These are phyloP conservation scores for Cheilosia urbana DNA, from an alignment of 2,888 invertebrate genomes.

Conservation along the genomic window DNA sequence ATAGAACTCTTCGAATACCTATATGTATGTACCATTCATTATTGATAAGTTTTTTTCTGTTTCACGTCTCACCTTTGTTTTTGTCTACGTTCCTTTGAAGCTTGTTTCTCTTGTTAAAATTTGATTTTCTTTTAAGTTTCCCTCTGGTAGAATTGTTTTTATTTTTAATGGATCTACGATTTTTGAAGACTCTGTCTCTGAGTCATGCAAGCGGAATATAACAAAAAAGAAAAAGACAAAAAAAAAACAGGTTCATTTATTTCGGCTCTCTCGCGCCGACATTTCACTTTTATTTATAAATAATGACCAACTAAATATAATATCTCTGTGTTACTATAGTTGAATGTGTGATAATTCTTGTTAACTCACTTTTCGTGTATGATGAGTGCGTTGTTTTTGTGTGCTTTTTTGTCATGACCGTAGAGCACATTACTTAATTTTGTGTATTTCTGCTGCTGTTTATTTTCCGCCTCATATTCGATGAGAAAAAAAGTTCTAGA, in stretches of 20 bases:
- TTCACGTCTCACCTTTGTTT: slow-evolving; percentile 14
- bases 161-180: slow-evolving; percentile 12
- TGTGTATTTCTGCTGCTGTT: neutral
- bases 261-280: slow-evolving; percentile 8
- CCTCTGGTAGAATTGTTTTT: slow-evolving; percentile 19
- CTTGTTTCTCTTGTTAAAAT: slow-evolving; percentile 17
- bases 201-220: slow-evolving; percentile 28
- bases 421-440: neutral
- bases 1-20: neutral
- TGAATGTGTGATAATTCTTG: neutral
- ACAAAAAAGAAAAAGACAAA: neutral
- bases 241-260: slow-evolving; percentile 13
- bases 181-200: slow-evolving; percentile 37
- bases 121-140: neutral
- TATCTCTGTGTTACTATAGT: neutral
- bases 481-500: neutral
- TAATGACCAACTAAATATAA: slow-evolving; percentile 40
- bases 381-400: neutral
- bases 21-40: neutral
- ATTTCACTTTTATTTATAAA: slow-evolving; percentile 59
- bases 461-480: slow-evolving; percentile 23
- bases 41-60: slow-evolving; percentile 19
- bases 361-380: slow-evolving; percentile 7
- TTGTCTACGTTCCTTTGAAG: slow-evolving; percentile 15
- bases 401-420: slow-evolving; percentile 1